These are phyloP conservation scores for Strigamia maritima DNA, from an alignment of 2,888 invertebrate species.

Conservation along the genomic window DNA sequence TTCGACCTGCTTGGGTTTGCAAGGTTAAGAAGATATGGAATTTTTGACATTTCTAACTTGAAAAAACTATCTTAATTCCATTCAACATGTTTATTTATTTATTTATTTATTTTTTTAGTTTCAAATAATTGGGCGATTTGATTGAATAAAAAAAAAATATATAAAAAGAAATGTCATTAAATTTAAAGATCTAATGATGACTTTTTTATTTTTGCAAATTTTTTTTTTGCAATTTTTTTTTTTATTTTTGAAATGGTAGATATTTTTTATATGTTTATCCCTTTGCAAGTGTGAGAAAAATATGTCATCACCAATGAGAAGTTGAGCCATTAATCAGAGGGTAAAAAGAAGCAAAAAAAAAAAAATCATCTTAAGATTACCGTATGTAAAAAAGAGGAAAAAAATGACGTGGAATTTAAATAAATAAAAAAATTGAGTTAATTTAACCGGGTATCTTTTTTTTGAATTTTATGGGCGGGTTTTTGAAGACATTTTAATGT, in stretches of 20 bases:
- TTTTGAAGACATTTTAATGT: neutral
- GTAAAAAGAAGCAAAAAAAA: neutral
- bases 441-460: neutral
- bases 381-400: neutral
- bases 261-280: neutral
- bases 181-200: neutral
- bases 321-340: constrained; percentile 24
- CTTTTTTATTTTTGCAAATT: neutral
- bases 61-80: no score
- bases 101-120: no score
- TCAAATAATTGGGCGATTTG: neutral
- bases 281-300: constrained; percentile 21
- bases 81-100: no score
- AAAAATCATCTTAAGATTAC: neutral
- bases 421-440: neutral
- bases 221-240: neutral
- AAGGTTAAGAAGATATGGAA: neutral
- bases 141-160: neutral
- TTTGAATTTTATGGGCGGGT: neutral
- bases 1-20: neutral
- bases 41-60: neutral
- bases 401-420: neutral
- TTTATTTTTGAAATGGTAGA: neutral
- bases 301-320: constrained; percentile 27
- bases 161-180: neutral